Evolutionary conservation across 2,797 vertebrate genomes (phyloP), one percentile per base, ranked within the genome.

Genomic region (Enteromius thamalakanensis): DNA sequence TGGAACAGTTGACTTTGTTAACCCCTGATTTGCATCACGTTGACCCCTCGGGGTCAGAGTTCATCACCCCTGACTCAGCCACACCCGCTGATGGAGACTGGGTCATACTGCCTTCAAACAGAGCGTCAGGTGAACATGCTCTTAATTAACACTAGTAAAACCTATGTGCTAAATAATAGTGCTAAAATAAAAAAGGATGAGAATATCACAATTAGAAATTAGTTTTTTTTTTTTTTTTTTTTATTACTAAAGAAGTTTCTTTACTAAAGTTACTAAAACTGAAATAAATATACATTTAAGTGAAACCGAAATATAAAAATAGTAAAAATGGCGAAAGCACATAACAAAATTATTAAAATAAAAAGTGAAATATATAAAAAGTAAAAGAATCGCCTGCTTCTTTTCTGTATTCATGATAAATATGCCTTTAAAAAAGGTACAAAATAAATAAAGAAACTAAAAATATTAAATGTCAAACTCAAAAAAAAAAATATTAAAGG

Each of bases 11-110:
- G 87, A 91, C 93, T 84, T 88, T 94, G 81, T 86, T 96, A 83
- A 94, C 94, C 87, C 94, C 93, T 58, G 92, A 92, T 60, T 78
- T 29, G 6, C 92, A 88, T 79, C 94, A 84, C 90, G 88, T 88
- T 8, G 93, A 95, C 76, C 84, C 87, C 45, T 62, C 87, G 0
- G 91, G 88, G 5, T 92, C 92, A 2, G 94, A 95, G 51, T 92
- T 92, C 86, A 88, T 96, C 74, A 93, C 93, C 68, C 91, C 96
- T 15, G 97, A 99, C 68, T 91, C 94, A 8, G 55, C 92, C 80
- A 96, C 96, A 0, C 96, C 97, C 3, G 89, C 93, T 2, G 97
- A 99, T 53, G 96, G 95, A 86, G 97, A 99, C 78, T 96, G 97
- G 96, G 94, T 98, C 85, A 93, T 98, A 29, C 85, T 97, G 60